phyloP scores from a whole-genome alignment of 2,888 invertebrate species.

The Epirrhoe tristata region DNA sequence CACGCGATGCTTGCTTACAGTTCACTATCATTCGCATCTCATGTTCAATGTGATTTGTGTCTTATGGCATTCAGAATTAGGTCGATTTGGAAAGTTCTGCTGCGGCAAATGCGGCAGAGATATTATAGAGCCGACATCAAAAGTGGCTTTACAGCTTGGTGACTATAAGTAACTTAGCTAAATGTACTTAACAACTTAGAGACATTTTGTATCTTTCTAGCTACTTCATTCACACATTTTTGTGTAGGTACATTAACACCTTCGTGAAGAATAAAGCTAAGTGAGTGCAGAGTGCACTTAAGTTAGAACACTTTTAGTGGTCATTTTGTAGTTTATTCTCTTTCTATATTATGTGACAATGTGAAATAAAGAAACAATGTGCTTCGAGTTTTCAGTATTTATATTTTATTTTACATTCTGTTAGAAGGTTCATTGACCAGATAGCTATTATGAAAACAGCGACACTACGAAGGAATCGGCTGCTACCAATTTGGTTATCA shows the following conservation, averaged over 20 bases:
- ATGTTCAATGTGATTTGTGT: conserved; percentile 46
- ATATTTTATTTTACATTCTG: not conserved
- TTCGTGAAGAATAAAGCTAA: not conserved
- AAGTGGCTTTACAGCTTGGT: conserved; percentile 13
- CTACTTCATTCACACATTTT: not conserved
- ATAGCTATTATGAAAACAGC: not conserved
- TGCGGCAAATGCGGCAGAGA: conserved; percentile 13
- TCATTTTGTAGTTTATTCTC: not conserved
- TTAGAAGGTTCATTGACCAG: not conserved
- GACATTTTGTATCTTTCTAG: not conserved
- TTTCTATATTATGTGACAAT: not conserved
- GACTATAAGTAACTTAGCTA: not conserved
- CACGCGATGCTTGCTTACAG: conserved; percentile 57
- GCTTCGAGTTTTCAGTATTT: not conserved
- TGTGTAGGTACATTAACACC: not conserved
- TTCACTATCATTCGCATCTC: conserved; percentile 40
- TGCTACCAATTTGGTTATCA: conserved; percentile 1
- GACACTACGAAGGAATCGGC: not conserved
- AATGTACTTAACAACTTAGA: not conserved
- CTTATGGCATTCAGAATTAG: conserved; percentile 46
- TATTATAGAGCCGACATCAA: conserved; percentile 11
- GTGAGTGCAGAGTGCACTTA: not conserved
- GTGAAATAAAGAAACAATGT: not conserved
- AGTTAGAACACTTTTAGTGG: not conserved
- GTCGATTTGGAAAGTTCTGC: conserved; percentile 24